Percentiles rank a stretch among this genome's conserved stretches.
Evolutionary conservation across 2,888 invertebrate genomes (phyloP).

Genomic region (Allacma fusca): DNA sequence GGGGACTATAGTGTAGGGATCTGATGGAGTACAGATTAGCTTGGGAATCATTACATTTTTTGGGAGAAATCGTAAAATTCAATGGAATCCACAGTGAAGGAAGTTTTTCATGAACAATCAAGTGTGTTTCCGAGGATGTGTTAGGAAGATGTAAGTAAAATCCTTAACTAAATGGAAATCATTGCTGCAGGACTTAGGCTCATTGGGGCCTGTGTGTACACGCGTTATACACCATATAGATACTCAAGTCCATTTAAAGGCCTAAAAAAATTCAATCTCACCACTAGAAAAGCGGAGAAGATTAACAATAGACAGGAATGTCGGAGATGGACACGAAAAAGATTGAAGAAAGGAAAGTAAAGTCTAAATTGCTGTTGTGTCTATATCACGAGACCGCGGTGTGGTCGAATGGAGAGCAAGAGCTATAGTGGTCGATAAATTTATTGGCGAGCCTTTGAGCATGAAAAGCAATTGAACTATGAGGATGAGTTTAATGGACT

Average conservation of each 20-base stretch:
- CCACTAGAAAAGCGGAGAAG: conserved; percentile 4
- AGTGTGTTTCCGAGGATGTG: too few relatives aligned
- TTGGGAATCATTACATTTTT: too few relatives aligned
- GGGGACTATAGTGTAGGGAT: too few relatives aligned
- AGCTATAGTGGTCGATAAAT: background rate
- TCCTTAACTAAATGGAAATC: background rate
- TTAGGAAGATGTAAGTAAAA: too few relatives aligned
- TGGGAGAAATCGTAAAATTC: too few relatives aligned
- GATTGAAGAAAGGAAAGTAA: conserved; percentile 26
- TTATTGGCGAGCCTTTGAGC: conserved; percentile 9
- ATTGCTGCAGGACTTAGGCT: background rate
- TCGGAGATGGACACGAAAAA: conserved; percentile 21
- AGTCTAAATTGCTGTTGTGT: conserved; percentile 18
- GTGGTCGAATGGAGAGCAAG: conserved; percentile 12
- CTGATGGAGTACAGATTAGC: too few relatives aligned
- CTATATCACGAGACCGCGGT: background rate
- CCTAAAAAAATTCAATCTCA: conserved; percentile 28
- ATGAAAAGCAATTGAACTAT: conserved; percentile 8
- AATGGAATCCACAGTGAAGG: too few relatives aligned
- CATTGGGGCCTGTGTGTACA: background rate
- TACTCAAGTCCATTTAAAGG: conserved; percentile 22
- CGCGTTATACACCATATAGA: background rate
- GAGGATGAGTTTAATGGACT: conserved; percentile 5
- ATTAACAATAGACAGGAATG: conserved; percentile 29
- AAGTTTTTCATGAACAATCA: too few relatives aligned